These are phyloP conservation scores for Pedetes capensis DNA, from an alignment of 2,113 vertebrate species.

Conservation along the genomic window DNA sequence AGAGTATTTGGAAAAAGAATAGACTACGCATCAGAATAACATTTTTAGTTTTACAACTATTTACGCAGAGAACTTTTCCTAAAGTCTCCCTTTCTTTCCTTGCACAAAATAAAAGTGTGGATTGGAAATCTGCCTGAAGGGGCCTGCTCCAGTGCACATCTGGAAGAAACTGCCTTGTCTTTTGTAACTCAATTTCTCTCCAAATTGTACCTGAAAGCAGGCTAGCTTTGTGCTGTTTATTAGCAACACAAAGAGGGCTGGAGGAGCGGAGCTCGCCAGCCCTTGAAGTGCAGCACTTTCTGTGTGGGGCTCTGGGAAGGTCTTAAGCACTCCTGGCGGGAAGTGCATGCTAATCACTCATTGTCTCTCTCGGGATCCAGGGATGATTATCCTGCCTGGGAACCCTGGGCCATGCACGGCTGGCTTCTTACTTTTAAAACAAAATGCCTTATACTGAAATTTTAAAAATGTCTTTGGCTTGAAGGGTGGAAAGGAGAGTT, in stretches of 20 bases:
- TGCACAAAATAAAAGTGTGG: not conserved
- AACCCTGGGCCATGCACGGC: not conserved
- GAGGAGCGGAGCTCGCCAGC: not conserved
- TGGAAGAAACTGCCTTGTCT: not conserved
- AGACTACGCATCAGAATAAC: not conserved
- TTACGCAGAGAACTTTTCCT: not conserved
- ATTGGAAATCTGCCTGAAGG: fast-evolving
- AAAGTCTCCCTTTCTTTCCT: not conserved
- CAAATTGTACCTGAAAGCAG: slow-evolving; percentile 40
- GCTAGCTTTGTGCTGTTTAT: not conserved
- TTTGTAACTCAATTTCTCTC: slow-evolving; percentile 39
- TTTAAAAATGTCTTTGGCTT: not conserved
- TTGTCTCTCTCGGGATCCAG: not conserved
- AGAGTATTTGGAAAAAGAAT: not conserved
- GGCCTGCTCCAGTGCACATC: not conserved
- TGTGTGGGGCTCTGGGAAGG: not conserved
- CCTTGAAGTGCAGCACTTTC: not conserved
- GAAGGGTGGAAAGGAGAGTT: not conserved
- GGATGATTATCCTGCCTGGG: not conserved
- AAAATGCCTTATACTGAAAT: not conserved
- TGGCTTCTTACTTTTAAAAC: not conserved
- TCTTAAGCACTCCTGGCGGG: not conserved
- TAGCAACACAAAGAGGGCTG: not conserved
- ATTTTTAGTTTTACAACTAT: not conserved
- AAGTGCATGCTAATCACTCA: not conserved